A percentile compares a stretch with the other conserved stretches of the same genome.
These are phyloP conservation scores for Sweltsa coloradensis DNA, from an alignment of 1,140 invertebrate genomes.

Conservation along the genomic window DNA sequence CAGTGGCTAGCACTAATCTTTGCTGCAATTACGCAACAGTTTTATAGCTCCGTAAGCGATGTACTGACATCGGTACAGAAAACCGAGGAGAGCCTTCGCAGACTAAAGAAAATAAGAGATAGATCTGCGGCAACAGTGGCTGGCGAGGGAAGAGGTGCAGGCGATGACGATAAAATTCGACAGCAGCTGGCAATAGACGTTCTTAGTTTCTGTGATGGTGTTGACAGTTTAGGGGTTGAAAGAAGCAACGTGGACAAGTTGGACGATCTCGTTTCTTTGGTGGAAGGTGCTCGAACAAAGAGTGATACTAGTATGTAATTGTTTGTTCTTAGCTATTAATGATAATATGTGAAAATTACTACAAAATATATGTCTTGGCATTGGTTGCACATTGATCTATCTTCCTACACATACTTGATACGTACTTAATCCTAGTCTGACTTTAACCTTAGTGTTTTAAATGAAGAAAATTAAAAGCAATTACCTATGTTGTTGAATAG, in stretches of 20 bases:
- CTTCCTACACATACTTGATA: too few species aligned
- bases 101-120: conserved; percentile 71
- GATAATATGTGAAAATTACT: too few species aligned
- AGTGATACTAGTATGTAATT: background rate
- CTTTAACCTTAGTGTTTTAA: too few species aligned
- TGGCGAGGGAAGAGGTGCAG: conserved; percentile 33
- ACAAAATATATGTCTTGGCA: too few species aligned
- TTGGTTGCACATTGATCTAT: too few species aligned
- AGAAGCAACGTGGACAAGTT: conserved; percentile 6
- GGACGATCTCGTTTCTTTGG: conserved; percentile 5
- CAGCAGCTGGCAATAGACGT: conserved; percentile 83
- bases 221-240: conserved; percentile 5
- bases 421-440: too few species aligned
- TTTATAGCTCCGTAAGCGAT: conserved; percentile 66
- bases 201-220: conserved; percentile 34
- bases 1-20: conserved; percentile 42
- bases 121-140: conserved; percentile 22
- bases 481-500: too few species aligned
- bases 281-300: background rate
- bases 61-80: conserved; percentile 86
- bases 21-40: conserved; percentile 52
- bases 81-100: conserved; percentile 83
- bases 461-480: too few species aligned
- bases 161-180: conserved; percentile 89
- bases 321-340: too few species aligned